These are phyloP conservation scores for Periophthalmodon schlosseri DNA, from an alignment of 2,113 vertebrate species.

Conservation along the genomic window DNA sequence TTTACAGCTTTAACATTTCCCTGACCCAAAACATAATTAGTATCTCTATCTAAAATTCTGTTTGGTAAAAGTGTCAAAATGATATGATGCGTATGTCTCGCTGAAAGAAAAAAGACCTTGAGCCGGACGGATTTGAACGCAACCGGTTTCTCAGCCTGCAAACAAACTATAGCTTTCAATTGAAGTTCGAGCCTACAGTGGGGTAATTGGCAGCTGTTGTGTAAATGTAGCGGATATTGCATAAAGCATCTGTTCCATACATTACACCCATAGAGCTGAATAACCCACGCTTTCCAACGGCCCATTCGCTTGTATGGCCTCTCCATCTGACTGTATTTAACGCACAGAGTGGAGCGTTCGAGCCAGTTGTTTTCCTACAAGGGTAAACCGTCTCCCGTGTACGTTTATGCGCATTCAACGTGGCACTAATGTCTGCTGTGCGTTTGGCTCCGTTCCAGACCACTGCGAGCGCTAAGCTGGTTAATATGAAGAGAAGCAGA, in stretches of 20 bases:
- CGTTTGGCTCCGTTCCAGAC: constrained; percentile 49
- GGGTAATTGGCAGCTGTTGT: neutral
- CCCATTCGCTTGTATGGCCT: constrained; percentile 27
- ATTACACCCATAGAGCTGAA: constrained; percentile 11
- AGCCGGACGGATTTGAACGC: neutral
- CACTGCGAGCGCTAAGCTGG: constrained; percentile 42
- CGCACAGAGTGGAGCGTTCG: constrained; percentile 30
- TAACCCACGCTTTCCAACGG: neutral
- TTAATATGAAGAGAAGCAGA: constrained; percentile 44
- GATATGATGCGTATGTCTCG: neutral
- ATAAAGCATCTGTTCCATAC: neutral
- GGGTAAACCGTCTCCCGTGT: constrained; percentile 49
- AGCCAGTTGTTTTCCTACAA: constrained; percentile 41
- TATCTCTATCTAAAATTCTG: neutral
- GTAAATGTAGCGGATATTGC: neutral
- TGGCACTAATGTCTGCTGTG: constrained; percentile 39
- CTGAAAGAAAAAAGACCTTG: neutral
- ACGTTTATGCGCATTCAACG: constrained; percentile 43
- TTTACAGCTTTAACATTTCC: neutral
- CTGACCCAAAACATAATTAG: neutral
- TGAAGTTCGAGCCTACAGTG: neutral
- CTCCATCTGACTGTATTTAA: constrained; percentile 46
- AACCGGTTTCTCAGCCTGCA: neutral
- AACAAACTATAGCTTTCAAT: neutral
- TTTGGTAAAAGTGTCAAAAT: neutral